These are phyloP conservation scores for Phaedon cochleariae DNA, from an alignment of 2,888 invertebrate species.

Conservation along the genomic window DNA sequence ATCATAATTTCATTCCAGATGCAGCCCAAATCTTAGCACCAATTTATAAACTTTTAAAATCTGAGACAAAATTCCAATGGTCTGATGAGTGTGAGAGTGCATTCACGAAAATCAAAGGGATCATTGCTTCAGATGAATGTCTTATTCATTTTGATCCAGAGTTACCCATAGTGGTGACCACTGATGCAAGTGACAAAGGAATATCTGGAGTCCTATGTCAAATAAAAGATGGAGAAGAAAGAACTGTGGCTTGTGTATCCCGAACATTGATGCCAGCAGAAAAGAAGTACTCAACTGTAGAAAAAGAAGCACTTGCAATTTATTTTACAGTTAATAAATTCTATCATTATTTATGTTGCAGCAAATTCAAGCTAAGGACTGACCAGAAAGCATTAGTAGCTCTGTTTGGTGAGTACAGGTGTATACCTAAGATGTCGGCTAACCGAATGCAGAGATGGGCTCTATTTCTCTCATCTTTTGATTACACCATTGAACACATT, in stretches of 20 bases:
- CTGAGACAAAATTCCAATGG: conserved; percentile 31
- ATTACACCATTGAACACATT: conserved; percentile 18
- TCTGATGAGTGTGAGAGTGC: conserved; percentile 30
- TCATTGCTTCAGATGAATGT: conserved; percentile 31
- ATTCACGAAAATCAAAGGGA: conserved; percentile 30
- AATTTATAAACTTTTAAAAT: conserved; percentile 32
- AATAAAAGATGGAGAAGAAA: conserved; percentile 27
- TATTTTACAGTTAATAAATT: conserved; percentile 32
- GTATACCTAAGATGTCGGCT: conserved; percentile 25
- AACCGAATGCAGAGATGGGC: conserved; percentile 35
- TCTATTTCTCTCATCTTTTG: conserved; percentile 24
- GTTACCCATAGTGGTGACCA: conserved; percentile 30
- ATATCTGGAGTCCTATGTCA: conserved; percentile 29
- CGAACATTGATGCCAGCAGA: conserved; percentile 30
- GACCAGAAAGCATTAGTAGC: conserved; percentile 20
- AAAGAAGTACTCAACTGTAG: conserved; percentile 26
- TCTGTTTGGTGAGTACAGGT: conserved; percentile 22
- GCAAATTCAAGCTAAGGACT: conserved; percentile 25
- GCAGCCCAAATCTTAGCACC: conserved; percentile 26
- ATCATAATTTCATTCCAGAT: conserved; percentile 31
- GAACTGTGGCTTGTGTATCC: conserved; percentile 31
- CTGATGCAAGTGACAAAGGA: conserved; percentile 29
- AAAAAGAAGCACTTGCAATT: conserved; percentile 32
- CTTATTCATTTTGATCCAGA: conserved; percentile 38
- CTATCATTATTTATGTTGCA: conserved; percentile 26